These are phyloP conservation scores for Sinelater perroti DNA, from an alignment of 2,888 invertebrate genomes.

Conservation along the genomic window DNA sequence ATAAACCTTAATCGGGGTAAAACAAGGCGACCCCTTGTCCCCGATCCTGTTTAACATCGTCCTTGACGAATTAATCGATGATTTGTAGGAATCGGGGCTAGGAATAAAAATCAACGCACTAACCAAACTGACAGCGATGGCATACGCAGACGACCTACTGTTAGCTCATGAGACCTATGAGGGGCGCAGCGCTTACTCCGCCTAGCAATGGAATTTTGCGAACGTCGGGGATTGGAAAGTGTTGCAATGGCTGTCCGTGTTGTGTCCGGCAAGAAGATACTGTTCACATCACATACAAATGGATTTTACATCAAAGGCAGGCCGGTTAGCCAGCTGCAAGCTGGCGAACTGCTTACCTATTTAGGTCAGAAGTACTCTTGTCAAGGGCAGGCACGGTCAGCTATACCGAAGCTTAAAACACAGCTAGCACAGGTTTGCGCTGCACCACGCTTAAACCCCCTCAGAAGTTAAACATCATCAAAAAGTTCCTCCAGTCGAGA, in stretches of 20 bases:
- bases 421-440: background rate
- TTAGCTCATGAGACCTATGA: conserved; percentile 2
- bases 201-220: background rate
- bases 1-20: conserved; percentile 26
- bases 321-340: background rate
- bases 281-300: background rate
- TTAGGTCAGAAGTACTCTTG: background rate
- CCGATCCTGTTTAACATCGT: conserved; percentile 32
- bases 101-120: background rate
- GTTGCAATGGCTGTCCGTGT: background rate
- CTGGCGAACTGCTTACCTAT: background rate
- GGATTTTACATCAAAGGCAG: conserved; percentile 2
- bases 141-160: conserved; percentile 28
- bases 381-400: background rate
- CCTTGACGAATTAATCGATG: conserved; percentile 23
- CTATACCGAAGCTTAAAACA: background rate
- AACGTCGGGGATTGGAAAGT: background rate
- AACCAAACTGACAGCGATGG: conserved; percentile 9
- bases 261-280: background rate
- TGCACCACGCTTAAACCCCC: conserved; percentile 44
- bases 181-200: conserved; percentile 1
- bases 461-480: conserved; percentile 52
- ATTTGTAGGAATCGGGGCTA: conserved; percentile 2
- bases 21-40: conserved; percentile 36
- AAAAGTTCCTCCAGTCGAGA: conserved; percentile 51